phyloP scores from a whole-genome alignment of 2,113 vertebrate species.

The Eulacestoma nigropectus region DNA sequence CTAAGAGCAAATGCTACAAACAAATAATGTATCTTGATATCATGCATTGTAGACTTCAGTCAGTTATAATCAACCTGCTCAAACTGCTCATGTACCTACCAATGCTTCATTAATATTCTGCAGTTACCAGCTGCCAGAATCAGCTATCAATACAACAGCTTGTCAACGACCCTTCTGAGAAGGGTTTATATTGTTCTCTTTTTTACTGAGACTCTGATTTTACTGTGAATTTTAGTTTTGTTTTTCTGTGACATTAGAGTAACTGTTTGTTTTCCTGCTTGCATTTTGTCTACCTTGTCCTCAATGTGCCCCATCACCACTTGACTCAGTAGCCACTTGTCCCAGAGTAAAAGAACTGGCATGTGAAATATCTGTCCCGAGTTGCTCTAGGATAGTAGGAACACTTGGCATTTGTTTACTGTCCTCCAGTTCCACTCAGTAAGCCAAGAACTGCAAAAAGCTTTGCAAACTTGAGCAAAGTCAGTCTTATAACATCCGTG shows the following conservation, averaged over 20 bases:
- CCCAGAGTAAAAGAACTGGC: neutral
- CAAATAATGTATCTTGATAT: constrained; percentile 31
- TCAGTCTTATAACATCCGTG: neutral
- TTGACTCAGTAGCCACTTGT: neutral
- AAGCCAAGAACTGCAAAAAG: neutral
- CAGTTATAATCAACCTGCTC: constrained; percentile 17
- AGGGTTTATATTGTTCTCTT: neutral
- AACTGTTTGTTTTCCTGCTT: neutral
- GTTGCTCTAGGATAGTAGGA: neutral
- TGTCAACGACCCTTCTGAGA: constrained; percentile 23
- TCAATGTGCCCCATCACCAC: neutral
- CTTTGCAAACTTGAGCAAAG: neutral
- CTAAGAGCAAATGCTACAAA: neutral
- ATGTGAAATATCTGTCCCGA: neutral
- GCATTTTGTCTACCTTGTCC: neutral
- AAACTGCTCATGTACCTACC: neutral
- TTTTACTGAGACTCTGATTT: neutral
- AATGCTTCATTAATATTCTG: constrained; percentile 29
- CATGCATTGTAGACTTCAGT: neutral
- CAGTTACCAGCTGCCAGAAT: neutral
- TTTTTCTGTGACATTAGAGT: neutral
- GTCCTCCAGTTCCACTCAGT: neutral
- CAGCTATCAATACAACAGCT: constrained; percentile 1
- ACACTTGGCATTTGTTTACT: neutral
- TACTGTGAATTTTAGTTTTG: neutral